These are phyloP conservation scores for Zosterops japonicus DNA, from an alignment of 2,113 vertebrate genomes.

Conservation along the genomic window DNA sequence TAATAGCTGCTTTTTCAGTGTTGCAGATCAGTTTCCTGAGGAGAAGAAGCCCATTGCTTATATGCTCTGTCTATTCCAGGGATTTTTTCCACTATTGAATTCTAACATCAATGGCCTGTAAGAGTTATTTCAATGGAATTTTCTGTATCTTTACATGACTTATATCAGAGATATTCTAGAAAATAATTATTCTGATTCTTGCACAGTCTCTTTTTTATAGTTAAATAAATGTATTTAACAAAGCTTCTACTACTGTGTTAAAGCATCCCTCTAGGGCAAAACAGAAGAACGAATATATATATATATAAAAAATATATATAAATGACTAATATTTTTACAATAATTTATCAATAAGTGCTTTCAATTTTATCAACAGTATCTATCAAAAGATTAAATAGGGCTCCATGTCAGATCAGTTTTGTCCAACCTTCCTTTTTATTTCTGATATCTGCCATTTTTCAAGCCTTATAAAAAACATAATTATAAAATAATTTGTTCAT, in stretches of 20 bases:
- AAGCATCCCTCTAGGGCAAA: not conserved
- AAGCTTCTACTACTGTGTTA: not conserved
- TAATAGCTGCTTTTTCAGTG: not conserved
- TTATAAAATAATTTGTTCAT: not conserved
- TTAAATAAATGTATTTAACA: not conserved
- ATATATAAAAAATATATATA: too few species aligned
- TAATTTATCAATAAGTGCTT: not conserved
- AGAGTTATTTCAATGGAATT: not conserved
- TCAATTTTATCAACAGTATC: not conserved
- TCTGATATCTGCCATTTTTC: not conserved
- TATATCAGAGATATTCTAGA: not conserved
- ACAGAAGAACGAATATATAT: fast-evolving
- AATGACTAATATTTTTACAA: not conserved
- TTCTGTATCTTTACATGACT: not conserved
- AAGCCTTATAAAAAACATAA: not conserved
- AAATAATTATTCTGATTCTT: not conserved
- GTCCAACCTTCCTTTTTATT: not conserved
- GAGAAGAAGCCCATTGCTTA: not conserved
- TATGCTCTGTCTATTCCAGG: not conserved
- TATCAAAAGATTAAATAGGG: not conserved
- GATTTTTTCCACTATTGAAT: not conserved
- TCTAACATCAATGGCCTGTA: not conserved
- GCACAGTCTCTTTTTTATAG: not conserved
- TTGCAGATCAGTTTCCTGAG: not conserved
- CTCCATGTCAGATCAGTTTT: not conserved